Conservation (phyloP, 2,113 vertebrate genomes). For the Poeciliopsis prolifica region DNA sequence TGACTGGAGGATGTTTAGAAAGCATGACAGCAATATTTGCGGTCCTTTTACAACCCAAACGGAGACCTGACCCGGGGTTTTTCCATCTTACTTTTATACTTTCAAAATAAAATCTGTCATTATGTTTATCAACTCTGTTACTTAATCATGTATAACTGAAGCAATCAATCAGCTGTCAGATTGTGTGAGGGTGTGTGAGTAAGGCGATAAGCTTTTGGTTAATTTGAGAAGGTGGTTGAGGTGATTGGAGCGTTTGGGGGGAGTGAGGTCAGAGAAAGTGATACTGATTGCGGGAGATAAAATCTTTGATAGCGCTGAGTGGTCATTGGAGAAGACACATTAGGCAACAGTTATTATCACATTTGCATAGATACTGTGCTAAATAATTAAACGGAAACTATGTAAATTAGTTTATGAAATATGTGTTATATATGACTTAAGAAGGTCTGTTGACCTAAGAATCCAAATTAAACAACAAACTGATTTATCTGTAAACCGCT, state of each 20-base stretch:
- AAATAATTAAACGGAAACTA: too few relatives aligned
- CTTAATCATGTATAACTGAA: conserved; percentile 52
- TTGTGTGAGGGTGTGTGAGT: conserved; percentile 42
- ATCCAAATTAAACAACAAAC: not conserved
- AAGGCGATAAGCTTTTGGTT: conserved; percentile 53
- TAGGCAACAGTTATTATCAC: not conserved
- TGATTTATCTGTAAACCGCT: too few relatives aligned
- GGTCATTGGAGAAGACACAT: not conserved
- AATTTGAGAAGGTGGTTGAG: conserved; percentile 37
- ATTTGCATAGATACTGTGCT: not conserved
- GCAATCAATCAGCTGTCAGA: conserved; percentile 68
- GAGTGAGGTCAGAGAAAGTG: conserved; percentile 51
- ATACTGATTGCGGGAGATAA: conserved; percentile 52
- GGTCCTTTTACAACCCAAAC: conserved; percentile 48
- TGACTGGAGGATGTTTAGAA: conserved; percentile 45
- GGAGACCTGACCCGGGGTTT: conserved; percentile 1
- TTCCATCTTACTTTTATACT: not conserved
- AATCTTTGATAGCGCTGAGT: conserved; percentile 7
- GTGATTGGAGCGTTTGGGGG: conserved; percentile 33
- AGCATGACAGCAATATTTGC: conserved; percentile 27
- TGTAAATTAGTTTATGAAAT: not conserved
- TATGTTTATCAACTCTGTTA: conserved; percentile 39
- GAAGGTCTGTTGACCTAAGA: not conserved
- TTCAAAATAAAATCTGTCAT: conserved; percentile 20
- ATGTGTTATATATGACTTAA: not conserved